phyloP scores from a whole-genome alignment of 2,797 vertebrate genomes.

The Cirrhinus molitorella region DNA sequence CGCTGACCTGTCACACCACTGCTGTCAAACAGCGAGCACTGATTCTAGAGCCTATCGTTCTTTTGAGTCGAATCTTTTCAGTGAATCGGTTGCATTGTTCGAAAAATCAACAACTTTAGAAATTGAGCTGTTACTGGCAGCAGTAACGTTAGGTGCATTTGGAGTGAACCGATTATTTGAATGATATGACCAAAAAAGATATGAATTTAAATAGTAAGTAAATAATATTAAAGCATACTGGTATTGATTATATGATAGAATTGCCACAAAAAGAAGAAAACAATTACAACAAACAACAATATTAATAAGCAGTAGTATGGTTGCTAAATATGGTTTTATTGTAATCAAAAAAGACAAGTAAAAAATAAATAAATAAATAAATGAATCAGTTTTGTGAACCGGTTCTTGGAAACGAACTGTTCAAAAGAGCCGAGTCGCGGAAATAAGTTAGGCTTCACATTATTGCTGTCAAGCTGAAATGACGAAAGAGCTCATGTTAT shows the following conservation, averaged over 20 bases:
- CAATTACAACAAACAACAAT: not conserved
- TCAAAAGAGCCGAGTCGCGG: slow-evolving; percentile 11
- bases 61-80: slow-evolving; percentile 11
- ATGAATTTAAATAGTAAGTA: no score
- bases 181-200: not conserved
- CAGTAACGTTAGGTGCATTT: not conserved
- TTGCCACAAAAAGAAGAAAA: not conserved
- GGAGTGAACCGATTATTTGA: not conserved
- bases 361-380: not conserved
- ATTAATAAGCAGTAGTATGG: not conserved
- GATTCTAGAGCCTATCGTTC: not conserved
- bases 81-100: not conserved
- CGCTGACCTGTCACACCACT: not conserved
- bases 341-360: not conserved
- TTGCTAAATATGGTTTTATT: no score
- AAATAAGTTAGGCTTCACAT: not conserved
- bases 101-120: no score
- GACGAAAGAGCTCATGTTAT: not conserved
- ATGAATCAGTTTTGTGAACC: not conserved
- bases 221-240: no score
- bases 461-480: not conserved
- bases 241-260: not conserved
- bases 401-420: not conserved
- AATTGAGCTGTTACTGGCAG: not conserved
- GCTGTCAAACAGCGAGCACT: slow-evolving; percentile 10